Base-by-base conservation (phyloP, 2,113 vertebrate genomes). In the Notiomystis cincta region DNA sequence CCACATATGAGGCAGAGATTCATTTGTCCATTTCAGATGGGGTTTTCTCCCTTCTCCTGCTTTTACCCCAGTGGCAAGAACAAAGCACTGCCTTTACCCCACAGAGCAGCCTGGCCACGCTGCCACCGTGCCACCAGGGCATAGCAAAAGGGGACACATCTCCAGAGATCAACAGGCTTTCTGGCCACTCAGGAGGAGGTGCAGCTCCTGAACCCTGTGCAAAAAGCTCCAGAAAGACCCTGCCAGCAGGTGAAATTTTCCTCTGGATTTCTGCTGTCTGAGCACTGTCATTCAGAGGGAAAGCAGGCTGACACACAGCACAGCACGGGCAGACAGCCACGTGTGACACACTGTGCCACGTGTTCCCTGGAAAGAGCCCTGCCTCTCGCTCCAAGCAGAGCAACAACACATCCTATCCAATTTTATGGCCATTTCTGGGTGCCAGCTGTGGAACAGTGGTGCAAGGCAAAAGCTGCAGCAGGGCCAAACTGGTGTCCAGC, bases 341-440 rank as follows among this genome's bases (percentile, higher is more conserved):
- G 0, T 47, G 38, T 67, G 70, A 38, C 66, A 76, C 19, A 25
- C n/a, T 2, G 1, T 53, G 40, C 16, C 13, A 2, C 0, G 0
- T 35, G 24, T 17, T 81, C 51, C 65, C 21, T 40, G 28, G 61
- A 38, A 76, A 62, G 7, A 15, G 6, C 11, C 17, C 61, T 80
- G 48, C 31, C 42, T 78, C 51, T 82, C 37, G 56, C 31, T 66
- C 57, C 40, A 4, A 58, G 61, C 35, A 33, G 24, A 47, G 30
- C 20, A 84, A 40, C 17, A 57, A 11, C 47, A n/a, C 22, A 24
- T n/a, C 31, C 83, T 42, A 3, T 8, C 37, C 12, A 15, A 24
- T 79, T 62, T 71, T 40, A 37, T 60, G 51, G 53, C 25, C 24
- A 4, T 65, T 70, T 91, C 60, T 75, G 65, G 13, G 20, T 75